A percentile compares a stretch with the other conserved stretches of the same genome.
phyloP scores from a whole-genome alignment of 2,888 invertebrate genomes.

The Ctena decussata region DNA sequence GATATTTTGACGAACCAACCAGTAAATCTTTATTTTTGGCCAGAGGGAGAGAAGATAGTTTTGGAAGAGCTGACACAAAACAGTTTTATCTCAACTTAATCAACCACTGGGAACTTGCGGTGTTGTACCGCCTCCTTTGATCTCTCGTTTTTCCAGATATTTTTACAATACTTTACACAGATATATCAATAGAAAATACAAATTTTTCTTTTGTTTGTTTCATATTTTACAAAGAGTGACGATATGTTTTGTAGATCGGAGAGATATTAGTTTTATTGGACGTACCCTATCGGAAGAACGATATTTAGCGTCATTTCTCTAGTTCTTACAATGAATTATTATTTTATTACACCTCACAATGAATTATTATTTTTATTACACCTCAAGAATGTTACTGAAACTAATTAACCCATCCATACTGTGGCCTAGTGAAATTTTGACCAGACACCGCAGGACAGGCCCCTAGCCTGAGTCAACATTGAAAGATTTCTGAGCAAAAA shows the following conservation, averaged over 20 bases:
- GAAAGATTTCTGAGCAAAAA: too few species aligned
- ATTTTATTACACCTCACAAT: background rate
- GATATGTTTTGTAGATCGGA: background rate
- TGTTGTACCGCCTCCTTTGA: conserved; percentile 4
- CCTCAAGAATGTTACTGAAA: too few species aligned
- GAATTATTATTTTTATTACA: too few species aligned
- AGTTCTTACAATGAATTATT: background rate
- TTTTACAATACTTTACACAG: background rate
- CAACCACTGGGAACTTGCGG: background rate
- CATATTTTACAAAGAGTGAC: background rate
- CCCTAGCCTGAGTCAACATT: too few species aligned
- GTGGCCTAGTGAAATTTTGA: too few species aligned
- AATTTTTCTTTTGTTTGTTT: conserved; percentile 11
- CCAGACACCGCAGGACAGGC: too few species aligned
- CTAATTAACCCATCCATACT: too few species aligned
- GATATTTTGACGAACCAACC: background rate
- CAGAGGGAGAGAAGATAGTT: background rate
- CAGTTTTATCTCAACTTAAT: background rate
- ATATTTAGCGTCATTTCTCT: background rate
- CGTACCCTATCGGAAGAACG: background rate
- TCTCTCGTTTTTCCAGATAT: background rate
- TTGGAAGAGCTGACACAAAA: background rate
- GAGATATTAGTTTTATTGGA: background rate
- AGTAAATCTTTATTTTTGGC: background rate
- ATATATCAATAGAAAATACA: conserved; percentile 6